phyloP scores from a whole-genome alignment of 2,888 invertebrate genomes.

The Tenthredo scrophulariae region DNA sequence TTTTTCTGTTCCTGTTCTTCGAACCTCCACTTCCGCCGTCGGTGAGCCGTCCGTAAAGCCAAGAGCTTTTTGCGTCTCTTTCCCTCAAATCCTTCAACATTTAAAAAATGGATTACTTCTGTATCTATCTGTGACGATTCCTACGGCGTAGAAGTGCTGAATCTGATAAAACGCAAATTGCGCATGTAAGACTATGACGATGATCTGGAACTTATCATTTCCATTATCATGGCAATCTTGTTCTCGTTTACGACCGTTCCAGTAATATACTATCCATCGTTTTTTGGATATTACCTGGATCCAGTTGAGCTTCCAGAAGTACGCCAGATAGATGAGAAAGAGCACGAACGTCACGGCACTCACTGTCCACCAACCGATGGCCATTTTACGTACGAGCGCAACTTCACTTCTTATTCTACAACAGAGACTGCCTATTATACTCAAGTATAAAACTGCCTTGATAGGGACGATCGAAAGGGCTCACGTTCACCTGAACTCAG shows the following conservation, averaged over 20 bases:
- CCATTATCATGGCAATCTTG: neutral
- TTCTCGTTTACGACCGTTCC: neutral
- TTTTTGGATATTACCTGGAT: slow-evolving; percentile 65
- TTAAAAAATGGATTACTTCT: neutral
- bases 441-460: neutral
- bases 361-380: slow-evolving; percentile 62
- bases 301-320: slow-evolving; percentile 73
- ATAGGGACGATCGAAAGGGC: neutral
- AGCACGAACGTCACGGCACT: slow-evolving; percentile 59
- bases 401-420: slow-evolving; percentile 36
- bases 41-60: slow-evolving; percentile 7
- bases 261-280: neutral
- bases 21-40: slow-evolving; percentile 44
- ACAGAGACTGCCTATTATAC: neutral
- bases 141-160: neutral
- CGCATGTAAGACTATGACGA: neutral
- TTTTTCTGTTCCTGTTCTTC: slow-evolving; percentile 75
- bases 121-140: neutral
- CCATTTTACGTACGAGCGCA: slow-evolving; percentile 25
- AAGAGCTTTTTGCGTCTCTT: slow-evolving; percentile 23
- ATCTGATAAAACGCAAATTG: neutral
- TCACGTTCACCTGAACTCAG: neutral
- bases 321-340: slow-evolving; percentile 66
- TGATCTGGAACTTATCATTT: neutral
- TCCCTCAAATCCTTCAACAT: slow-evolving; percentile 20